Percentiles rank a stretch among this genome's conserved stretches.
Conservation (phyloP, 2,888 invertebrate species). For the Ischnura elegans region DNA sequence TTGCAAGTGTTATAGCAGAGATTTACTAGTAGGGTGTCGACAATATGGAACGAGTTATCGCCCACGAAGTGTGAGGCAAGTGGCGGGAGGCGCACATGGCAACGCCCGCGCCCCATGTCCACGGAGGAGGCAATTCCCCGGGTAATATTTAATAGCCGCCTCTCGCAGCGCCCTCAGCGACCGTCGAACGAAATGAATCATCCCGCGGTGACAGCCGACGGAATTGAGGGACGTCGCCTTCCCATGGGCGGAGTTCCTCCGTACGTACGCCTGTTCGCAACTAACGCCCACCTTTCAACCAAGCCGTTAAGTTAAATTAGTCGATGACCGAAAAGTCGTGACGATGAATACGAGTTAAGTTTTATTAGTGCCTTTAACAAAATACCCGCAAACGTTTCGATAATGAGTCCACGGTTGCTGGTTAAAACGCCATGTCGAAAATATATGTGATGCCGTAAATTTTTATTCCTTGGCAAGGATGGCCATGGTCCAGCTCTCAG, state of each 20-base stretch:
- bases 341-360: neutral
- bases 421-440: neutral
- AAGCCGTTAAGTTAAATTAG: constrained; percentile 27
- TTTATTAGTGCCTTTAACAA: neutral
- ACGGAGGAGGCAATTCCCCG: no score
- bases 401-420: neutral
- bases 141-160: no score
- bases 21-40: no score
- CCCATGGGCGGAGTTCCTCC: neutral
- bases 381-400: neutral
- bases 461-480: neutral
- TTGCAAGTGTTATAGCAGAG: no score
- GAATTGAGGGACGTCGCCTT: constrained; percentile 3
- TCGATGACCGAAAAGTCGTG: neutral
- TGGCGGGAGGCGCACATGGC: no score
- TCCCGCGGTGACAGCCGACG: neutral
- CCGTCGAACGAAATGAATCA: constrained; percentile 27
- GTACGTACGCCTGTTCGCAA: neutral
- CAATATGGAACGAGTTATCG: no score
- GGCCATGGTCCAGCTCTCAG: neutral
- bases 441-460: constrained; percentile 5
- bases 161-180: no score
- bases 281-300: neutral
- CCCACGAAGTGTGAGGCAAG: no score
- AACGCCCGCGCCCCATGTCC: no score